These are phyloP conservation scores for Chelmon rostratus DNA, from an alignment of 2,797 vertebrate species.

Conservation along the genomic window DNA sequence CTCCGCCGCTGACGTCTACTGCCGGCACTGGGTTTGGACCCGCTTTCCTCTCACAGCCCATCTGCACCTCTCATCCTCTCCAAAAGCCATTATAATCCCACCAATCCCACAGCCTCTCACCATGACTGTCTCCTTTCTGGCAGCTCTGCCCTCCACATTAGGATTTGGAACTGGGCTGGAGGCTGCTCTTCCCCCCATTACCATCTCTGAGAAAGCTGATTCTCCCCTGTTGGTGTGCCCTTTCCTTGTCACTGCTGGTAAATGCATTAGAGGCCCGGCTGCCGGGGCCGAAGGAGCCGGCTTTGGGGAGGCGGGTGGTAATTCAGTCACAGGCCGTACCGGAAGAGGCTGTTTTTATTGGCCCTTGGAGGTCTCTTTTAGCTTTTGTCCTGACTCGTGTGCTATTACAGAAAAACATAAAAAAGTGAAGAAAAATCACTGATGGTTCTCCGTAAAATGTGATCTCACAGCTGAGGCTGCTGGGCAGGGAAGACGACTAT, in stretches of 20 bases:
- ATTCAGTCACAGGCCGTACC: slow-evolving; percentile 46
- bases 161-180: slow-evolving; percentile 58
- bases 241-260: slow-evolving; percentile 44
- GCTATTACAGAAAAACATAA: slow-evolving; percentile 43
- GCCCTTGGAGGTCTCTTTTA: slow-evolving; percentile 42
- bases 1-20: slow-evolving; percentile 43
- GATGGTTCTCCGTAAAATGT: slow-evolving; percentile 39
- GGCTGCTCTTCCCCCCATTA: slow-evolving; percentile 51
- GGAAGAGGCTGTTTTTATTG: slow-evolving; percentile 57
- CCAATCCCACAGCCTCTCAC: slow-evolving; percentile 63
- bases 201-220: slow-evolving; percentile 61
- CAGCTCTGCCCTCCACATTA: slow-evolving; percentile 63
- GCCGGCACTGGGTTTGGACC: slow-evolving; percentile 48
- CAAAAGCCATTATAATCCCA: slow-evolving; percentile 70
- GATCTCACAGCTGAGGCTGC: slow-evolving; percentile 27
- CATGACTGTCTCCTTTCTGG: slow-evolving; percentile 62
- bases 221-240: slow-evolving; percentile 53
- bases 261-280: slow-evolving; percentile 55
- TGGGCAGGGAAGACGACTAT: slow-evolving; percentile 4
- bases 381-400: slow-evolving; percentile 47
- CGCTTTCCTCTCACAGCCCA: slow-evolving; percentile 64
- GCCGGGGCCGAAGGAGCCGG: slow-evolving; percentile 22
- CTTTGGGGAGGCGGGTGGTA: slow-evolving; percentile 48
- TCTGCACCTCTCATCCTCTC: slow-evolving; percentile 70
- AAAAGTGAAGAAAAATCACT: slow-evolving; percentile 34